phyloP scores from a whole-genome alignment of 1,140 invertebrate species.

The Cephus cinctus region DNA sequence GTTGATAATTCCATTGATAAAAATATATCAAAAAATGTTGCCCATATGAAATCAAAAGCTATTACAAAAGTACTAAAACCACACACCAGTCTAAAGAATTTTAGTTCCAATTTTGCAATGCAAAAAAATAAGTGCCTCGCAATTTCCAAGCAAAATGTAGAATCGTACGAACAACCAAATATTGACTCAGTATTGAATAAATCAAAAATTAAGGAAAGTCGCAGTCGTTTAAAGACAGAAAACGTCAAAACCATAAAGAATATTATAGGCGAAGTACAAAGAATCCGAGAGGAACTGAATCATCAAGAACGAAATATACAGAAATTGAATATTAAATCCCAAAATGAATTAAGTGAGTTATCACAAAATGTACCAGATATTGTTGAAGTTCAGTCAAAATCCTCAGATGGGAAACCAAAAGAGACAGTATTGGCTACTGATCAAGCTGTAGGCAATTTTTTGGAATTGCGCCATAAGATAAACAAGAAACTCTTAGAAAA shows the following conservation, averaged over 20 bases:
- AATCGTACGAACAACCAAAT: too few species aligned
- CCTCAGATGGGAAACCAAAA: constrained; percentile 7
- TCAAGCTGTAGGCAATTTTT: constrained; percentile 13
- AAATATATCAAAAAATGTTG: too few species aligned
- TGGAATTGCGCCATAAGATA: constrained; percentile 12
- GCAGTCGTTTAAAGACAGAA: too few species aligned
- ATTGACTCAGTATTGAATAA: too few species aligned
- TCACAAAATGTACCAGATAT: constrained; percentile 9
- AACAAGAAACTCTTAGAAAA: constrained; percentile 17
- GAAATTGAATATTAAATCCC: background rate
- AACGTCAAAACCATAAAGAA: constrained; percentile 2
- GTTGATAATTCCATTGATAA: too few species aligned
- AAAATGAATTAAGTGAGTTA: background rate
- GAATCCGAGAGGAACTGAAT: constrained; percentile 1
- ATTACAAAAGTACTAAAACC: too few species aligned
- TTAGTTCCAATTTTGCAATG: too few species aligned
- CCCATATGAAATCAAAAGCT: too few species aligned
- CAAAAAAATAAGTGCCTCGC: too few species aligned
- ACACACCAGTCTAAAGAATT: too few species aligned
- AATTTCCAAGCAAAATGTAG: too few species aligned
- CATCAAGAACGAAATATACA: background rate
- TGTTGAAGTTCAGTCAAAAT: constrained; percentile 11
- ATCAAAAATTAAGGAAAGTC: too few species aligned
- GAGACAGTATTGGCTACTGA: constrained; percentile 14
- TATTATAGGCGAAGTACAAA: constrained; percentile 2